Evolutionary conservation across 1,140 invertebrate species (phyloP), one percentile per base, ranked within the genome.

Genomic region (Aricia agestis): DNA sequence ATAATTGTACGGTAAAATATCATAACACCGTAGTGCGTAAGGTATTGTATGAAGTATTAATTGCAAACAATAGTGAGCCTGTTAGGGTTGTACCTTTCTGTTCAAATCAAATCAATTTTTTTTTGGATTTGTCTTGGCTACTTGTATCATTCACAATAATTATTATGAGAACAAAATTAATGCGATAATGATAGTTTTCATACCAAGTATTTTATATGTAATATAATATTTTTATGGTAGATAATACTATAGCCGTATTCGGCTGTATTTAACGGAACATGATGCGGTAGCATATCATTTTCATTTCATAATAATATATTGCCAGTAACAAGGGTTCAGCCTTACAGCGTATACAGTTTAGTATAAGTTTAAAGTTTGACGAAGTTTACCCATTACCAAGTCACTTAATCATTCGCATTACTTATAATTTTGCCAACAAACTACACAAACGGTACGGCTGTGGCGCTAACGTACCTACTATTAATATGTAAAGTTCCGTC

Each of bases 331-430:
- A 57, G 45, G 59, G 59, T 70, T 70, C 68, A 66, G 65, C 69
- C 71, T 52, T 17, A 72, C 58, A 67, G 32, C 58, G 67, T 72
- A 76, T 69, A 71, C 68, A 67, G 71, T 68, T 68, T 45, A 52
- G 66, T 72, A 70, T 66, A 69, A 75, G 67, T 75, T 72, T 70
- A 76, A 71, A 84, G 74, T 84, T 83, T 76, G 76, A 83, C 81
- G 75, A 89, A 89, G 79, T 89, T 86, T 83, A 79, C 76, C 86
- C 81, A 89, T 89, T 87, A 89, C 85, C 82, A 80, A 81, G 73
- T 75, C 79, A 80, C 78, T 89, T 87, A 88, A 86, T 88, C 86
- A 87, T 85, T 81, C 76, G 76, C 75, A 78, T 83, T 78, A 82
- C 69, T 83, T 82, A 67, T 76, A 77, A 76, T 78, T 52, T 52